Base-by-base conservation (phyloP, 2,888 invertebrate genomes). In the Acleris holmiana region DNA sequence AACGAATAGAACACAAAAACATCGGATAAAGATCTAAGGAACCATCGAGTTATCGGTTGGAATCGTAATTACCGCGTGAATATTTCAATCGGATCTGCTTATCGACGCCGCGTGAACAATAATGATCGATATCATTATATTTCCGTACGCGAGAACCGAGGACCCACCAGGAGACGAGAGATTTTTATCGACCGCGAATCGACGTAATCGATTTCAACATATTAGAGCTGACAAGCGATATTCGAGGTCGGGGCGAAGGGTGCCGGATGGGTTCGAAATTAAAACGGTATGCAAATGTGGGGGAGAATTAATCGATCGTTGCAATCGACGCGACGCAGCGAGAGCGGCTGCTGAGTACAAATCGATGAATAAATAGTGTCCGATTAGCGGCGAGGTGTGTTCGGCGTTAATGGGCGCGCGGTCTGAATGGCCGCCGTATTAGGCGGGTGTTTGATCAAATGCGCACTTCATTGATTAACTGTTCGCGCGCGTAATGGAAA, bases 271-370 rank as follows among this genome's bases (percentile, higher is more conserved):
- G 84, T 84, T 85, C 84, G 79, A 89, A 89, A 89, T 91, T 88
- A 89, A 90, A 89, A 85, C 86, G 82, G 85, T 89, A 91, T 91
- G 90, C 87, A 91, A 91, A 91, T 91, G 80, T 82, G 75, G 73
- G 77, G 73, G 79, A 81, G 86, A 84, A 89, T 87, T 87, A 89
- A 89, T 89, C 86, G 86, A 82, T 79, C 79, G 76, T 76, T 78
- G 86, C 86, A 88, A 84, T 86, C 86, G 85, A 85, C 76, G 83
- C 80, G 89, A 86, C 84, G 83, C 79, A 78, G 78, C 85, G 82
- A 82, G 81, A 83, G 71, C 78, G 73, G 84, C 88, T 88, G 86
- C 88, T 85, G 84, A 83, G 83, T 85, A 89, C 86, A 86, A 86
- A 88, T 88, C 88, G 84, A 88, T 87, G 86, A 87, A 89, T 88